Base-by-base conservation (phyloP, 2,113 vertebrate species). In the Hippocampus abdominalis region DNA sequence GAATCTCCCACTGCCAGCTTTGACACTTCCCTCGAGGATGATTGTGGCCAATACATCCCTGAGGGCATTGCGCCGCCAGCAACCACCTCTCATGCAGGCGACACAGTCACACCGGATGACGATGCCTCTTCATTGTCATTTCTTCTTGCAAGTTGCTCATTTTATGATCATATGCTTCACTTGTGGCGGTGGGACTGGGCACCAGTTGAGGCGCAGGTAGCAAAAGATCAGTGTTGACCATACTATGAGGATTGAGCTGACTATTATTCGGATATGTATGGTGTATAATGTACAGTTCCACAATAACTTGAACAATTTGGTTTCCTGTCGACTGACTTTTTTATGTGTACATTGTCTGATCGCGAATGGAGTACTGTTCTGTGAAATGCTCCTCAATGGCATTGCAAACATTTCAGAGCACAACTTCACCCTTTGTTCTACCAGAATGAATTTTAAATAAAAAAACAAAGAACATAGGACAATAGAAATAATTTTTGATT, bases 71-170 rank as follows among this genome's bases (percentile, higher is more conserved):
- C 63, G 1, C 25, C 81, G 0, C 71, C 79, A 1, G 20, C 78
- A 0, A 3, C 29, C 5, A 21, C 25, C 27, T 61, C 72, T 0
- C 0, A 13, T 21, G 56, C 64, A 15, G 69, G 16, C 18, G 49
- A 68, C 0, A 1, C 59, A 29, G 25, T 16, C 10, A 23, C 27
- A 2, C 49, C 32, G 0, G 77, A 23, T 0, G 7, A 84, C 5
- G 76, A 84, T 1, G 2, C 15, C 0, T 27, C 72, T 0, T 68
- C 75, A 21, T 0, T 75, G 44, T 87, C 83, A 29, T 92, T 76
- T 80, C 85, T 99, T 42, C 77, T 99, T 25, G 95, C 96, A 0
- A 96, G 94, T 21, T 98, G 97, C 77, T 97, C 96, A 0, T 99
- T 98, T 82, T 98, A 97, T 7, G 94, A 96, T 82, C 95, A 95